A percentile compares a stretch with the other conserved stretches of the same genome.
These are phyloP conservation scores for Chymomyza caudatula DNA, from an alignment of 2,888 invertebrate species.

Conservation along the genomic window DNA sequence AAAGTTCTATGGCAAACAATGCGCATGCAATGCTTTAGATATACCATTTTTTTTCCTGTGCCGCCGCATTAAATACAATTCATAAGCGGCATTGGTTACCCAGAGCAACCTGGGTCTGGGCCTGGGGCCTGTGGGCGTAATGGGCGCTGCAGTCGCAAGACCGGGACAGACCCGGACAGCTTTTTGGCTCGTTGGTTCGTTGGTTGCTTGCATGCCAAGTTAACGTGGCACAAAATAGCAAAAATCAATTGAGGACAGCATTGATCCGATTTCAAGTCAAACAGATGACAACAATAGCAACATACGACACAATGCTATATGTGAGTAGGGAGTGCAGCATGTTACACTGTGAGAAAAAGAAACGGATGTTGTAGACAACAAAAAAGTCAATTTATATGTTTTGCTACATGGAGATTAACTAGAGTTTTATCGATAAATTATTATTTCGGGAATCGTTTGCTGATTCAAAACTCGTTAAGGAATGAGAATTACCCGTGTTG, in stretches of 20 bases:
- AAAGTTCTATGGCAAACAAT: conserved; percentile 30
- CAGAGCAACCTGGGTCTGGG: conserved; percentile 29
- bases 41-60: neutral
- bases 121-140: conserved; percentile 16
- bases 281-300: conserved; percentile 23
- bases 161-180: neutral
- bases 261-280: conserved; percentile 56
- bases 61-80: neutral
- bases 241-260: conserved; percentile 69
- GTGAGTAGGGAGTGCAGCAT: neutral
- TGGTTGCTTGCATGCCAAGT: conserved; percentile 52
- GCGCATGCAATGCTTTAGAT: conserved; percentile 22
- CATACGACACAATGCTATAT: neutral
- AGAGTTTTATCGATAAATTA: no score
- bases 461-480: no score
- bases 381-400: no score
- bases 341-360: neutral
- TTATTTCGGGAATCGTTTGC: no score
- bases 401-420: no score
- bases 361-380: no score
- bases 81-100: conserved; percentile 30
- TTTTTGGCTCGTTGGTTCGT: neutral
- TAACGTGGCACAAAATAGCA: conserved; percentile 21
- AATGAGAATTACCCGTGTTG: no score
- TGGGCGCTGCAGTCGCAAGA: conserved; percentile 7